These are phyloP conservation scores for Tachuris rubrigastra DNA, from an alignment of 2,113 vertebrate genomes.

Conservation along the genomic window DNA sequence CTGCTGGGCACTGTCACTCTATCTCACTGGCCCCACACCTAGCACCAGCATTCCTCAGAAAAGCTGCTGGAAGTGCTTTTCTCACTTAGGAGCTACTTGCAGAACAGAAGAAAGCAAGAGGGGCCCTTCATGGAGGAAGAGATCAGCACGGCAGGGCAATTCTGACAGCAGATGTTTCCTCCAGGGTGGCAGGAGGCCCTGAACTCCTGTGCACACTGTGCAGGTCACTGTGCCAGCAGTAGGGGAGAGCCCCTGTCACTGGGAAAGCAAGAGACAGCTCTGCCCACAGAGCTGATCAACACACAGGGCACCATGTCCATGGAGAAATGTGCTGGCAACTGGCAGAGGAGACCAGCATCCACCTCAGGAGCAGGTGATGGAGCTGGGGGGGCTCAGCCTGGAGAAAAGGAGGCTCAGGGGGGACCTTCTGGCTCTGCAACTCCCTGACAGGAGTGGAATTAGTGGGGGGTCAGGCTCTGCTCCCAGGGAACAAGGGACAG, in stretches of 20 bases:
- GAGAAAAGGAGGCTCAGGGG: neutral
- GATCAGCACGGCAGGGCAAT: neutral
- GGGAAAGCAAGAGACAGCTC: neutral
- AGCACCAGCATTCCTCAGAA: neutral
- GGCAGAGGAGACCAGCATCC: neutral
- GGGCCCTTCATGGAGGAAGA: neutral
- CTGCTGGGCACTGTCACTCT: neutral
- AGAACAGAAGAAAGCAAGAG: neutral
- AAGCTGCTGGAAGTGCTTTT: neutral
- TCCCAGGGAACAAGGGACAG: neutral
- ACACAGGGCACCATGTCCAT: accelerated
- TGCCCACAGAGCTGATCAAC: neutral
- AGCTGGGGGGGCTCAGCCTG: neutral
- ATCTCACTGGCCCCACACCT: neutral
- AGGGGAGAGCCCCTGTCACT: neutral
- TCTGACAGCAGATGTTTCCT: neutral
- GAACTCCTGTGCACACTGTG: neutral
- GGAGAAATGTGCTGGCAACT: neutral
- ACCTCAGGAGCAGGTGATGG: neutral
- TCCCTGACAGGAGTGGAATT: neutral
- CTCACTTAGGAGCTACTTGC: neutral
- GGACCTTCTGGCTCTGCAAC: neutral
- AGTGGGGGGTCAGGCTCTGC: neutral
- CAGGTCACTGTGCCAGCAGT: neutral
- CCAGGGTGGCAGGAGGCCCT: neutral